A percentile compares a stretch with the other conserved stretches of the same genome.
Conservation (phyloP, 2,888 invertebrate species). For the Masnerella sp. region DNA sequence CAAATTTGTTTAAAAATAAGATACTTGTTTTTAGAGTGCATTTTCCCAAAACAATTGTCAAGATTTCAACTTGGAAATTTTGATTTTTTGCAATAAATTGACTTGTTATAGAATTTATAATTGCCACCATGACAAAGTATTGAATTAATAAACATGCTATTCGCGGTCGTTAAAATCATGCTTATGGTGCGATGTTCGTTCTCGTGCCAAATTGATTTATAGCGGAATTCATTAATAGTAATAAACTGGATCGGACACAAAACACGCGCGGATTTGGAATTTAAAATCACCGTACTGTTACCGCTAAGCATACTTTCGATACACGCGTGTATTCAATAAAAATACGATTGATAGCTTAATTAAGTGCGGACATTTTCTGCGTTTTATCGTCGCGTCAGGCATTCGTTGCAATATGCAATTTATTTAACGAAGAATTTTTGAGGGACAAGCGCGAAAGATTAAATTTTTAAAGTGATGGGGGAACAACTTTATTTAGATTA, state of each 20-base stretch:
- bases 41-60: too few species aligned
- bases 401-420: slow-evolving; percentile 15
- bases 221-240: slow-evolving; percentile 12
- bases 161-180: not conserved
- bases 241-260: not conserved
- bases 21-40: too few species aligned
- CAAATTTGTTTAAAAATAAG: too few species aligned
- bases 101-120: too few species aligned
- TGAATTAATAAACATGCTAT: slow-evolving; percentile 11
- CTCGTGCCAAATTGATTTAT: slow-evolving; percentile 22
- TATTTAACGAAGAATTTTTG: slow-evolving; percentile 1
- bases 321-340: slow-evolving; percentile 3
- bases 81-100: too few species aligned
- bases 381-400: slow-evolving; percentile 12
- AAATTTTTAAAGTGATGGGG: too few species aligned
- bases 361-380: slow-evolving; percentile 18
- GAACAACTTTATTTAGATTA: too few species aligned
- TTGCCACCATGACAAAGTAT: too few species aligned
- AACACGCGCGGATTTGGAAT: not conserved
- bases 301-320: slow-evolving; percentile 27
- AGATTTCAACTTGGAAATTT: too few species aligned
- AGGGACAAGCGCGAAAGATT: too few species aligned
- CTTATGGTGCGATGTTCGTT: not conserved
- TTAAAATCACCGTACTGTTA: slow-evolving; percentile 16
- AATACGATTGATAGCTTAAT: slow-evolving; percentile 32